A percentile compares a stretch with the other conserved stretches of the same genome.
These are phyloP conservation scores for Micromesistius poutassou DNA, from an alignment of 2,797 vertebrate species.

Conservation along the genomic window DNA sequence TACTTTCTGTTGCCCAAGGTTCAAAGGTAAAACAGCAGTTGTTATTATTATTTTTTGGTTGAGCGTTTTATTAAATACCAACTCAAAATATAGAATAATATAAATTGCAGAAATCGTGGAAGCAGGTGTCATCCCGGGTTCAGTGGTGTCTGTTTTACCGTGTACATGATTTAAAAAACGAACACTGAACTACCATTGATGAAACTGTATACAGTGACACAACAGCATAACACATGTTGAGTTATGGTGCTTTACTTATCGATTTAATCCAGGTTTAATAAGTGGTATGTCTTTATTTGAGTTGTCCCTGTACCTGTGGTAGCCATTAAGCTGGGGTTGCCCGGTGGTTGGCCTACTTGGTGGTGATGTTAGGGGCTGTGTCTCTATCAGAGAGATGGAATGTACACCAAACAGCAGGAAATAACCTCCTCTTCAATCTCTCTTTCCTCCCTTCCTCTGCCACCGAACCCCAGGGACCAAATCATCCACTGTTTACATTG, in stretches of 20 bases:
- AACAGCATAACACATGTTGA: neutral
- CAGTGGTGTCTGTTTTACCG: neutral
- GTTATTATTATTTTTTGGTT: neutral
- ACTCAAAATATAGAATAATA: neutral
- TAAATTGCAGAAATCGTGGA: neutral
- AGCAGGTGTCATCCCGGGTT: neutral
- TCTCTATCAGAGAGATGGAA: neutral
- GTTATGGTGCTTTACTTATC: neutral
- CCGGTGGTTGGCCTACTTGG: neutral
- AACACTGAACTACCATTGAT: neutral
- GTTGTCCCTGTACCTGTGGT: neutral
- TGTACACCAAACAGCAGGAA: constrained; percentile 1
- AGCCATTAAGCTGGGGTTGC: neutral
- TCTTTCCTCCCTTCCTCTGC: constrained; percentile 2
- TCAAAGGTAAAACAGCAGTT: neutral
- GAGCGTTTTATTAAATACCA: neutral
- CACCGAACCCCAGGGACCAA: neutral
- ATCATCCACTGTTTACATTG: constrained; percentile 3
- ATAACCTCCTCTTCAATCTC: neutral
- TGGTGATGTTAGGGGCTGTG: neutral
- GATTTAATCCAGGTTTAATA: neutral
- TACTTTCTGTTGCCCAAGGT: neutral
- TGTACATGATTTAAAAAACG: neutral
- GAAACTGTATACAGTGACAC: neutral
- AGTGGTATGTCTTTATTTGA: neutral